Evolutionary conservation across 2,113 vertebrate genomes (phyloP), one percentile per base, ranked within the genome.

Genomic region (Rhinopomastus cyanomelas): DNA sequence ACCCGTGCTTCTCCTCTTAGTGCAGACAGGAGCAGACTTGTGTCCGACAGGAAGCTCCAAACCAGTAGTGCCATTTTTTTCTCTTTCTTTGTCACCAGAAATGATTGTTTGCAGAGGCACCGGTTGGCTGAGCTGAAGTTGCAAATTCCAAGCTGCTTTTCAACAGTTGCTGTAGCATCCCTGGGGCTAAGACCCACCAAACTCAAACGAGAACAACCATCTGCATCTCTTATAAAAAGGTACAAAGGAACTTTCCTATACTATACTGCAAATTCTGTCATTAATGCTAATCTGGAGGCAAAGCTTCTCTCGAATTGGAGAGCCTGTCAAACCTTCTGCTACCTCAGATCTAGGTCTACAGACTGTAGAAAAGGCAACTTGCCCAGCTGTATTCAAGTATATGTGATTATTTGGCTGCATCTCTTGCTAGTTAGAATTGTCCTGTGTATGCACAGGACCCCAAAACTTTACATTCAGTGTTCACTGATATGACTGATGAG

Each of bases 331-430:
- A 90, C 23, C 66, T 95, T 93, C 64, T 30, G 23, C 78, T 90
- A 81, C 7, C 64, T 95, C 89, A 93, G 75, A 94, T 64, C 56
- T 89, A 64, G 36, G 21, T 86, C 60, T 94, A 68, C 56, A 85
- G 92, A 57, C 84, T 94, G 85, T 32, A 94, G 68, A 59, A 57
- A 93, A 82, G 37, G 53, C 53, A 85, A 53, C 44, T 81, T 90
- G 80, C 69, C 90, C 95, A 97, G 62, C 6, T n/a, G 15, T 57
- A 26, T 80, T 89, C 88, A 94, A 95, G 93, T 92, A 96, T 96
- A 92, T 94, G 88, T 48, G 42, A 73, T 75, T 78, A 74, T 84
- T 88, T 96, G 82, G 76, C 71, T 86, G 67, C 18, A 46, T 64
- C 51, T 96, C 53, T 67, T 76, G 48, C 69, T 86, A 79, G 23